phyloP scores from a whole-genome alignment of 2,113 vertebrate genomes.

The Callospermophilus lateralis region DNA sequence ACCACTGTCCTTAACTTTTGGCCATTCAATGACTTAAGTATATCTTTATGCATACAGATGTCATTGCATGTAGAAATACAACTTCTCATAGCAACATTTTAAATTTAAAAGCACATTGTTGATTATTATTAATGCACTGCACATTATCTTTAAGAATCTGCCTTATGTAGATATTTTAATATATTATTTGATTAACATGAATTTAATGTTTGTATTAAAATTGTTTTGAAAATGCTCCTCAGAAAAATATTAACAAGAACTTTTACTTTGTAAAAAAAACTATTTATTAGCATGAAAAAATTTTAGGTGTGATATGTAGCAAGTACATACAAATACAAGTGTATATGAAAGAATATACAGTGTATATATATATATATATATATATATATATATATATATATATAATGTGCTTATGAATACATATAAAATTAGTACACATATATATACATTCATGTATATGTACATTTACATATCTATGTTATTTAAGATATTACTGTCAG shows the following conservation, averaged over 20 bases:
- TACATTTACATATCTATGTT: neutral
- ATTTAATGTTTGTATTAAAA: neutral
- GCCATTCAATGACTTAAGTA: neutral
- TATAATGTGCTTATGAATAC: no score
- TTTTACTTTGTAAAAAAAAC: neutral
- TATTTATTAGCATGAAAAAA: conserved; percentile 11
- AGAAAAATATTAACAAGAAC: conserved; percentile 15
- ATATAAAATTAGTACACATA: no score
- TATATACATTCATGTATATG: neutral
- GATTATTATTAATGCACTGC: neutral
- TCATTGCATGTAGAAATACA: neutral
- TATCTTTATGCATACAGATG: neutral
- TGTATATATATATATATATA: neutral
- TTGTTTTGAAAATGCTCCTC: conserved; percentile 47
- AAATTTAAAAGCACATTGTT: neutral
- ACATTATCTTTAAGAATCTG: neutral
- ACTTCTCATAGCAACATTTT: conserved; percentile 39
- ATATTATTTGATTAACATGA: conserved; percentile 12
- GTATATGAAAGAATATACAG: neutral
- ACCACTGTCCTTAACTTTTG: conserved; percentile 48
- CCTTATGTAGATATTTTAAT: neutral
- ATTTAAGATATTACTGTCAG: neutral
- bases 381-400: neutral
- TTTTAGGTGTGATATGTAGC: neutral
- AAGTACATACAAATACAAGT: neutral